phyloP scores from a whole-genome alignment of 2,113 vertebrate genomes.

The Gadus macrocephalus region DNA sequence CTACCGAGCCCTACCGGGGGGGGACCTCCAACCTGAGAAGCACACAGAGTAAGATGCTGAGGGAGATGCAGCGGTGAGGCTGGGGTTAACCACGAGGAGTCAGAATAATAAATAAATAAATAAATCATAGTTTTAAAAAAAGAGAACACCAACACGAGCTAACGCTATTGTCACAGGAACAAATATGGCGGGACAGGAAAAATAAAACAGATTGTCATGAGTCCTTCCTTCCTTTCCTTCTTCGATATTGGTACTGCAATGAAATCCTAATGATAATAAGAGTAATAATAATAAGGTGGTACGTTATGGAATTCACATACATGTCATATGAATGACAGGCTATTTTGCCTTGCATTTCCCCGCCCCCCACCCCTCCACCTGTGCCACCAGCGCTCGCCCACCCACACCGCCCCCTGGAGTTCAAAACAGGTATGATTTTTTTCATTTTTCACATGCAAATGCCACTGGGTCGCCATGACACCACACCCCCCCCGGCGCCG shows the following conservation, averaged over 20 bases:
- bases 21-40: conserved; percentile 28
- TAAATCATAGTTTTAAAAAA: conserved; percentile 21
- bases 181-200: conserved; percentile 40
- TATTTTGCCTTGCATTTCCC: conserved; percentile 55
- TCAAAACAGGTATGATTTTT: conserved; percentile 66
- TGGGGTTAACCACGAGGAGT: not conserved
- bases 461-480: conserved; percentile 48
- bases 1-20: conserved; percentile 10
- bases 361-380: conserved; percentile 26
- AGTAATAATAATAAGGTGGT: conserved; percentile 47
- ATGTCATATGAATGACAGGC: conserved; percentile 61
- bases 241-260: conserved; percentile 54
- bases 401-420: conserved; percentile 42
- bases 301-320: conserved; percentile 61
- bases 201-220: conserved; percentile 22
- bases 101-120: no score
- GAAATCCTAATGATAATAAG: conserved; percentile 45
- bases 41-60: conserved; percentile 28
- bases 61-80: conserved; percentile 25
- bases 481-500: conserved; percentile 4
- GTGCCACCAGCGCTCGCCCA: conserved; percentile 23
- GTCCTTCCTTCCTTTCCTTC: conserved; percentile 13
- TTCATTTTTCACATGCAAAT: conserved; percentile 69
- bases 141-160: conserved; percentile 57
- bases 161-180: conserved; percentile 43